These are phyloP conservation scores for Conus ventricosus DNA, from an alignment of 1,140 invertebrate genomes.

Conservation along the genomic window DNA sequence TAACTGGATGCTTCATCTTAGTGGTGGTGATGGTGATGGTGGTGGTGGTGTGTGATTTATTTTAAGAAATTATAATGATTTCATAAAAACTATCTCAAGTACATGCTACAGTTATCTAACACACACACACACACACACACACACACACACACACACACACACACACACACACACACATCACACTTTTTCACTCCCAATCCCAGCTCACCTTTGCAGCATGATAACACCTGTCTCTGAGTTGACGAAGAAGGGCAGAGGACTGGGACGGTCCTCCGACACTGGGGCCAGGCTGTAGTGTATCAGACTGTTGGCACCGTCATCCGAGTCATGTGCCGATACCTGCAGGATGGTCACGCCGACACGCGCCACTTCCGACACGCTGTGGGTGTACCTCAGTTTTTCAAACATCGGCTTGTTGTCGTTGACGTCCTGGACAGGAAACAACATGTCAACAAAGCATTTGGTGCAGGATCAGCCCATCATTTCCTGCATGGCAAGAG, in stretches of 20 bases:
- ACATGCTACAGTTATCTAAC: slow-evolving; percentile 75
- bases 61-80: too few species aligned
- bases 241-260: slow-evolving; percentile 82
- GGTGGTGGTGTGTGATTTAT: too few species aligned
- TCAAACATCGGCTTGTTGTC: slow-evolving; percentile 91
- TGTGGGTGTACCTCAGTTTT: slow-evolving; percentile 87
- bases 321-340: slow-evolving; percentile 64
- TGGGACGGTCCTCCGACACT: slow-evolving; percentile 32
- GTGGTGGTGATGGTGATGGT: too few species aligned
- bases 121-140: too few species aligned
- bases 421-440: slow-evolving; percentile 83
- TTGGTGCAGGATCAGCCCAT: too few species aligned
- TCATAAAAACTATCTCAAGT: too few species aligned
- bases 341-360: slow-evolving; percentile 81
- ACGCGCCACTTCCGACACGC: slow-evolving; percentile 87
- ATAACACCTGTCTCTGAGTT: slow-evolving; percentile 85
- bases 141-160: too few species aligned
- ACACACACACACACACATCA: too few species aligned
- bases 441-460: too few species aligned
- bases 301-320: slow-evolving; percentile 81
- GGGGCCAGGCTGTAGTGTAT: slow-evolving; percentile 66
- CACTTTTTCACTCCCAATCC: slow-evolving; percentile 75
- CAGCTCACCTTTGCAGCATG: slow-evolving; percentile 84
- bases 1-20: too few species aligned
- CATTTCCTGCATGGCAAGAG: too few species aligned